Evolutionary conservation across 1,140 invertebrate species (phyloP).

Genomic region (Heliconius congener): DNA sequence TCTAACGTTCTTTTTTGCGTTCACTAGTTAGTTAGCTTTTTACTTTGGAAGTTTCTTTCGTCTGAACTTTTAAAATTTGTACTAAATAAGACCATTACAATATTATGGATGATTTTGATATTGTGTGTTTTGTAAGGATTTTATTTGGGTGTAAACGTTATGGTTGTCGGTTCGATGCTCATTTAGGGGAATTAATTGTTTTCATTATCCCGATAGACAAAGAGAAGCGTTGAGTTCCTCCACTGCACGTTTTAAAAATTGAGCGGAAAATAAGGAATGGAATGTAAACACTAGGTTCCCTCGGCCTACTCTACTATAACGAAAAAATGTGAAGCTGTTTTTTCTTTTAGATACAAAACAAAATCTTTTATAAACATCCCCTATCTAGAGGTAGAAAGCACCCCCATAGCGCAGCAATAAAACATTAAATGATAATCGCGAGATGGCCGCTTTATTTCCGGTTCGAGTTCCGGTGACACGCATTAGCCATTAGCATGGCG

Average conservation of each 20-base stretch:
- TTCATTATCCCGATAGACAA: too few relatives aligned
- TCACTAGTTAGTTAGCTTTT: constrained; percentile 22
- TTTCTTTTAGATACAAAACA: background rate
- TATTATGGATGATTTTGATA: background rate
- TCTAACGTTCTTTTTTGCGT: constrained; percentile 4
- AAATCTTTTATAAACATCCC: constrained; percentile 2
- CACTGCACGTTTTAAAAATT: too few relatives aligned
- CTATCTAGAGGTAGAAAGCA: background rate
- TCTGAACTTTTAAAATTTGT: background rate
- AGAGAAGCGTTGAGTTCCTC: too few relatives aligned
- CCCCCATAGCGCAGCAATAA: constrained; percentile 53
- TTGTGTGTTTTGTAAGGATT: background rate
- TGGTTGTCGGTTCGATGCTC: background rate
- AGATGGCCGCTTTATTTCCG: constrained; percentile 66
- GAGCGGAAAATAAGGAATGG: too few relatives aligned
- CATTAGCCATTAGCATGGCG: constrained; percentile 76
- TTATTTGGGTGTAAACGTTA: background rate
- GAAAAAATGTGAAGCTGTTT: background rate
- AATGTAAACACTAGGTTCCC: too few relatives aligned
- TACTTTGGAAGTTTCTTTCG: background rate
- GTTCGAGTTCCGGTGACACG: constrained; percentile 68
- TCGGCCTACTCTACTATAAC: too few relatives aligned
- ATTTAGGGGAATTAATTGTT: too few relatives aligned
- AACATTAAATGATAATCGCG: constrained; percentile 75
- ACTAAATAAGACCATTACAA: background rate